Evolutionary conservation across 2,888 invertebrate species (phyloP).

Genomic region (Chloroclysta siterata): DNA sequence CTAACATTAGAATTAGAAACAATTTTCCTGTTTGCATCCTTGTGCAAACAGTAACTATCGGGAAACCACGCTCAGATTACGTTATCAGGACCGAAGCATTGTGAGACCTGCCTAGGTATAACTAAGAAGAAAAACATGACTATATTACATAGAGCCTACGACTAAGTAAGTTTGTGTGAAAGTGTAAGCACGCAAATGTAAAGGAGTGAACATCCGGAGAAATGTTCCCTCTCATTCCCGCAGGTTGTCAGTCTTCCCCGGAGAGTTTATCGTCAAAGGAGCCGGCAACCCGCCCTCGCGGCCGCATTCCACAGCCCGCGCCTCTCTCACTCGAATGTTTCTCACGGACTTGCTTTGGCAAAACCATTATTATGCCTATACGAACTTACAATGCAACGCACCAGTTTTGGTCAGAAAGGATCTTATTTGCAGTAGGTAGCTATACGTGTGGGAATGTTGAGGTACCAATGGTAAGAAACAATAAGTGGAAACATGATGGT

Average conservation of each 20-base stretch:
- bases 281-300: constrained; percentile 80
- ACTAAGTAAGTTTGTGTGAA: constrained; percentile 12
- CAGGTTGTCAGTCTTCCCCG: constrained; percentile 74
- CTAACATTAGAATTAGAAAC: constrained; percentile 17
- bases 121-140: constrained; percentile 1
- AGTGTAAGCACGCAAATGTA: constrained; percentile 26
- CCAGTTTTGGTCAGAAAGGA: constrained; percentile 40
- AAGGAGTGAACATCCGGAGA: constrained; percentile 64
- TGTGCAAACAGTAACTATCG: constrained; percentile 23
- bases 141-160: constrained; percentile 4
- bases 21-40: constrained; percentile 40
- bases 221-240: constrained; percentile 71
- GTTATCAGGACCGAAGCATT: constrained; percentile 19
- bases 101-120: neutral
- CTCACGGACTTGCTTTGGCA: constrained; percentile 84
- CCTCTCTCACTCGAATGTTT: constrained; percentile 79
- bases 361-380: constrained; percentile 59
- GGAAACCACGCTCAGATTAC: constrained; percentile 30
- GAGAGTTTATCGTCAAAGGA: constrained; percentile 78
- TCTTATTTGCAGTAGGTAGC: constrained; percentile 22
- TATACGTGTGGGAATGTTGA: constrained; percentile 21
- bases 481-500: constrained; percentile 1
- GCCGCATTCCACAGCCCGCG: constrained; percentile 76
- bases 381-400: constrained; percentile 49
- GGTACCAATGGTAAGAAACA: constrained; percentile 16